phyloP scores from a whole-genome alignment of 2,113 vertebrate species.

The Mormyrus lacerda region DNA sequence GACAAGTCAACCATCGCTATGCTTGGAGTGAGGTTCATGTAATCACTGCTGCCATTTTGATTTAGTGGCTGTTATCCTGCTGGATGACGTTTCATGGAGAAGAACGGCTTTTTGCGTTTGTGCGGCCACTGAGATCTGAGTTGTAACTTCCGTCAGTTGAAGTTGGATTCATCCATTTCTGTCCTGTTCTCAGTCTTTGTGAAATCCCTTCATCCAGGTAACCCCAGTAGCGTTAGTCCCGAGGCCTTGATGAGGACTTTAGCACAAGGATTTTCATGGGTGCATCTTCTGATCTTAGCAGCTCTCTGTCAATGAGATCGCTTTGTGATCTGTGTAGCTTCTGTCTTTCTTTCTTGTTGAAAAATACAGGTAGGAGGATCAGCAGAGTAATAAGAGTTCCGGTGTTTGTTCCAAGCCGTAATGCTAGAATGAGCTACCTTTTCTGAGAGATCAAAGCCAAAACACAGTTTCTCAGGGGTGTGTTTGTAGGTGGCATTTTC shows the following conservation, averaged over 20 bases:
- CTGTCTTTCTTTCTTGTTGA: conserved; percentile 16
- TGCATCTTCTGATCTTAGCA: conserved; percentile 32
- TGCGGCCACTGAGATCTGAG: neutral
- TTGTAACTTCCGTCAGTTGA: neutral
- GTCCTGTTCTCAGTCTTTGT: conserved; percentile 15
- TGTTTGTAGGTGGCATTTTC: neutral
- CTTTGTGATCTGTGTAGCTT: conserved; percentile 23
- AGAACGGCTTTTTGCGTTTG: neutral
- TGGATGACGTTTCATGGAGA: neutral
- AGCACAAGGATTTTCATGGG: conserved; percentile 2
- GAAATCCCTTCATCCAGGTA: conserved; percentile 19
- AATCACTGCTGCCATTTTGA: neutral
- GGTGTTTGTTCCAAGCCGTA: neutral
- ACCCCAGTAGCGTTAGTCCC: conserved; percentile 24
- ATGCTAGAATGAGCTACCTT: neutral
- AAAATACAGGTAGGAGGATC: conserved; percentile 26
- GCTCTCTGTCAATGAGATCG: conserved; percentile 26
- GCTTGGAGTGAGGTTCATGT: neutral
- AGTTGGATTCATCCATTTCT: conserved; percentile 18
- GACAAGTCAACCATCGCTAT: neutral
- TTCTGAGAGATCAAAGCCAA: neutral
- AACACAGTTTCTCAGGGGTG: neutral
- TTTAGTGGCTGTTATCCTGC: neutral
- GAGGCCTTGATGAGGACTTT: neutral
- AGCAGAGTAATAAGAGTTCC: neutral